phyloP scores from a whole-genome alignment of 37 sponge, comb jelly and placozoan genomes.

The Cladorhizidae sp. region DNA sequence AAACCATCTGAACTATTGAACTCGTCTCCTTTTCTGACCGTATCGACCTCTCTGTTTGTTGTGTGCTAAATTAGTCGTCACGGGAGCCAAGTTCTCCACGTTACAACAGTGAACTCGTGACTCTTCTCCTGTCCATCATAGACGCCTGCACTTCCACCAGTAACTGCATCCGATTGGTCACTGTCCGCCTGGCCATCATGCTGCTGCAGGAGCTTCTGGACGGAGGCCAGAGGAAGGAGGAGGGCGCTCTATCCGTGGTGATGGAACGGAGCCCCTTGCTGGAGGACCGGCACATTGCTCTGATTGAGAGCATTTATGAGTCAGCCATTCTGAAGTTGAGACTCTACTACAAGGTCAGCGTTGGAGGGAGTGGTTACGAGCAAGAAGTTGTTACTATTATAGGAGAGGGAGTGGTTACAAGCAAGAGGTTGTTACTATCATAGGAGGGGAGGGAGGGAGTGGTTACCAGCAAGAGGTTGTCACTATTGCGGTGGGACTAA shows the following conservation, averaged over 20 bases:
- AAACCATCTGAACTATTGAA: background rate
- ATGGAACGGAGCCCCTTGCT: background rate
- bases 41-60: background rate
- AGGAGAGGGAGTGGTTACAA: too few relatives aligned
- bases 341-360: constrained; percentile 38
- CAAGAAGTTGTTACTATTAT: too few relatives aligned
- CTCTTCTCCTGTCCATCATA: constrained; percentile 30
- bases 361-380: background rate
- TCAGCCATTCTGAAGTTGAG: constrained; percentile 34
- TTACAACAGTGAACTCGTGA: constrained; percentile 54
- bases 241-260: background rate
- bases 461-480: too few relatives aligned
- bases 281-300: constrained; percentile 42
- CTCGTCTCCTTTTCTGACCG: background rate
- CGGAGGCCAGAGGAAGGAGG: background rate
- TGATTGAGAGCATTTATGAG: constrained; percentile 48
- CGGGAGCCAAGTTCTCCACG: background rate
- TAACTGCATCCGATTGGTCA: constrained; percentile 50
- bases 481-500: too few relatives aligned
- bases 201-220: constrained; percentile 25
- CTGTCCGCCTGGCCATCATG: constrained; percentile 43
- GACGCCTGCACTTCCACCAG: constrained; percentile 40
- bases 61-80: too few relatives aligned
- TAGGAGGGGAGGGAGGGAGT: too few relatives aligned
- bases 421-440: too few relatives aligned